phyloP scores from a whole-genome alignment of 1,140 invertebrate species.

The Microplitis mediator region DNA sequence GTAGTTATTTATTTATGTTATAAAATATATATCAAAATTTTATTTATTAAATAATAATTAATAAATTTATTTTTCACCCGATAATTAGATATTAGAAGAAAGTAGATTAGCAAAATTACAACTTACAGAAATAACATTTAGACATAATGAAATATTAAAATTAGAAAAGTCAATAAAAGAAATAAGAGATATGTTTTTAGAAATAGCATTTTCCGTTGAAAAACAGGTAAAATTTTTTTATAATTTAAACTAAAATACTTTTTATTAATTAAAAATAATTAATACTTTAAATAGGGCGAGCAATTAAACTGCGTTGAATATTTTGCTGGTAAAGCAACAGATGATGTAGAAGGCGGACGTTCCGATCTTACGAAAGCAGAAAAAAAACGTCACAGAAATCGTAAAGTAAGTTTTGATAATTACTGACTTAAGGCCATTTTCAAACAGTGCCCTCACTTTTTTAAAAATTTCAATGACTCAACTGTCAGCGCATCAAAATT shows the following conservation, averaged over 20 bases:
- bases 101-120: constrained; percentile 80
- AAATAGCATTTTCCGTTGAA: constrained; percentile 78
- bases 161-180: constrained; percentile 82
- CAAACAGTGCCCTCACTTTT: no score
- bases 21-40: constrained; percentile 7
- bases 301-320: constrained; percentile 75
- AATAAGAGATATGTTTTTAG: constrained; percentile 82
- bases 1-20: constrained; percentile 40
- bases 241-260: constrained; percentile 5
- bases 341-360: constrained; percentile 70
- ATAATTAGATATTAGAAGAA: constrained; percentile 76
- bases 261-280: constrained; percentile 17
- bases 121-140: constrained; percentile 80
- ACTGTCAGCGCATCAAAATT: no score
- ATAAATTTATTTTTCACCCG: neutral
- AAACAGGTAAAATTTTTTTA: constrained; percentile 66
- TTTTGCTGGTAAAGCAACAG: constrained; percentile 71
- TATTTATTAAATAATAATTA: constrained; percentile 22
- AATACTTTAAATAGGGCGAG: constrained; percentile 66
- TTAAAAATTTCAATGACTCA: no score
- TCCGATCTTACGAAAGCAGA: constrained; percentile 72
- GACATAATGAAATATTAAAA: constrained; percentile 83
- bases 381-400: constrained; percentile 69
- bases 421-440: no score
- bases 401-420: constrained; percentile 64